These are phyloP conservation scores for Ditula angustiorana DNA, from an alignment of 2,888 invertebrate genomes.

Conservation along the genomic window DNA sequence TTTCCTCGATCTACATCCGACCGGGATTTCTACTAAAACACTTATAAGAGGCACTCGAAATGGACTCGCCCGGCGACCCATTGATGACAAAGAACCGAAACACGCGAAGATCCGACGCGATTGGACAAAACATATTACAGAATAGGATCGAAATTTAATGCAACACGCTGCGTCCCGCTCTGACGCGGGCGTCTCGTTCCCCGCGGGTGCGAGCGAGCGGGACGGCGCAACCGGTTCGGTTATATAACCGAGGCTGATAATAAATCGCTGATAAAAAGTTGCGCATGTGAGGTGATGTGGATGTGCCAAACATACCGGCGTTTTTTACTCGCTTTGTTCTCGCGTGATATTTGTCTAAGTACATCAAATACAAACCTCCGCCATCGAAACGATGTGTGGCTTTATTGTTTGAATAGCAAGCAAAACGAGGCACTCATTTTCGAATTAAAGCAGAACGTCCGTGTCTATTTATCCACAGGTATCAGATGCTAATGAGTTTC, in stretches of 20 bases:
- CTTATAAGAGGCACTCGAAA: conserved; percentile 67
- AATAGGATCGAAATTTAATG: conserved; percentile 83
- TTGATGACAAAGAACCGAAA: conserved; percentile 90
- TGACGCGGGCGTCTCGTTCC: conserved; percentile 44
- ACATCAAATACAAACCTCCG: background rate
- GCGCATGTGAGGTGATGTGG: conserved; percentile 62
- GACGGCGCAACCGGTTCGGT: conserved; percentile 62
- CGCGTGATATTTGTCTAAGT: background rate
- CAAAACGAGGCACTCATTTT: background rate
- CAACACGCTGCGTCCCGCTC: conserved; percentile 69
- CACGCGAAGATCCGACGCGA: conserved; percentile 86
- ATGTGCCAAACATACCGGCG: conserved; percentile 49
- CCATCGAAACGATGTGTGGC: background rate
- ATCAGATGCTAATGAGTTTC: too few relatives aligned
- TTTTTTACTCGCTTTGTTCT: conserved; percentile 9
- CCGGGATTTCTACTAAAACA: conserved; percentile 68
- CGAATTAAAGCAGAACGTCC: too few relatives aligned
- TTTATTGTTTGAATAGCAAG: background rate
- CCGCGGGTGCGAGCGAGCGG: conserved; percentile 59
- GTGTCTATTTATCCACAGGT: background rate
- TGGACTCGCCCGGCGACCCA: conserved; percentile 88
- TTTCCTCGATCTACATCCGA: conserved; percentile 50
- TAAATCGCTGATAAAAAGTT: conserved; percentile 82
- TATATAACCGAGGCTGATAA: conserved; percentile 81
- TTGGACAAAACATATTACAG: conserved; percentile 84